Evolutionary conservation across 2,113 vertebrate genomes (phyloP).

Genomic region (Periophthalmodon schlosseri): DNA sequence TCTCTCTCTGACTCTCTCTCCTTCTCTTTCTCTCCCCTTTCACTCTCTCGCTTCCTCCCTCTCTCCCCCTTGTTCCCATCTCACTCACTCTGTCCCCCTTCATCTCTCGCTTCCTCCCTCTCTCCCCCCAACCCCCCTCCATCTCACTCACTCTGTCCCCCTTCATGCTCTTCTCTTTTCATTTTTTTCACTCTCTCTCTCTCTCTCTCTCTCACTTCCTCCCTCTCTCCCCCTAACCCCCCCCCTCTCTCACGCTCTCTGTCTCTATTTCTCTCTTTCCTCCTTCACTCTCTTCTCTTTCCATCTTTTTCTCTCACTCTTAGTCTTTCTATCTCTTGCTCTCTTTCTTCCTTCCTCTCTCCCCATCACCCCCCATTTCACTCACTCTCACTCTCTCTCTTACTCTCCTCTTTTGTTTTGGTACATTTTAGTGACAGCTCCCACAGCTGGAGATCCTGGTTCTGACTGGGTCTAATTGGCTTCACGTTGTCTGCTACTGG

Average conservation of each 20-base stretch:
- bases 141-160: too few species aligned
- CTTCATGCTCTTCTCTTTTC: too few species aligned
- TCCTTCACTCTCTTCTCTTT: constrained; percentile 10
- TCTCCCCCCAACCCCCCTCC: too few species aligned
- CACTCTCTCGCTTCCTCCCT: too few species aligned
- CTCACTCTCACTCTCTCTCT: neutral
- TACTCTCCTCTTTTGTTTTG: constrained; percentile 11
- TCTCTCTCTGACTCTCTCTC: too few species aligned
- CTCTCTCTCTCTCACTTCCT: too few species aligned
- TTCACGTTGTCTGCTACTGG: constrained; percentile 40
- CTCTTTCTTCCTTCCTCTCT: too few species aligned
- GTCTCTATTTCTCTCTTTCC: neutral
- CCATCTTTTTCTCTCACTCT: constrained; percentile 14
- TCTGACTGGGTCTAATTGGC: constrained; percentile 56
- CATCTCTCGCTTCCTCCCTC: accelerated
- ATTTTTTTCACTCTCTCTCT: too few species aligned
- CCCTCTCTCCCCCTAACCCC: too few species aligned
- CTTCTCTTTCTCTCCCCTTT: too few species aligned
- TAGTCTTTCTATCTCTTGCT: too few species aligned
- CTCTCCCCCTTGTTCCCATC: too few species aligned
- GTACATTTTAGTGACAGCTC: neutral
- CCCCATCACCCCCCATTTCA: neutral
- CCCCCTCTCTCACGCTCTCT: neutral
- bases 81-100: accelerated
- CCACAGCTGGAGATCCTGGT: constrained; percentile 36